phyloP scores from a whole-genome alignment of 2,113 vertebrate genomes.

The Psilopsiagon aurifrons region DNA sequence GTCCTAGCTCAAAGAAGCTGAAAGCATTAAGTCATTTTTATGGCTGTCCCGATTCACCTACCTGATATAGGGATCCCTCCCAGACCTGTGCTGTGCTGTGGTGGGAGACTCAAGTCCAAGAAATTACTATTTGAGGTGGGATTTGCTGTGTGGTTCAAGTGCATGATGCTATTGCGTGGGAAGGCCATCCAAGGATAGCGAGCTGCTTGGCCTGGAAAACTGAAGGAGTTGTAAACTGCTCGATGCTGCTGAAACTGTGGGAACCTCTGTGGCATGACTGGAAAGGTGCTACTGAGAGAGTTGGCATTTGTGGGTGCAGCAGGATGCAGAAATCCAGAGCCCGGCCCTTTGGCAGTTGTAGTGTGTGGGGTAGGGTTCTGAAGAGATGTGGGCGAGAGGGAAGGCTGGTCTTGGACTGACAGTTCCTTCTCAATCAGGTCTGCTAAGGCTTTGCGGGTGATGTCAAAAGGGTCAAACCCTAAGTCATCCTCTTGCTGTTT shows the following conservation, averaged over 20 bases:
- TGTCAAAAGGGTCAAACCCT: conserved; percentile 98
- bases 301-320: conserved; percentile 82
- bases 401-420: conserved; percentile 91
- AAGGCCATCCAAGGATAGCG: conserved; percentile 97
- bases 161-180: conserved; percentile 94
- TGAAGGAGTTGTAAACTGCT: conserved; percentile 95
- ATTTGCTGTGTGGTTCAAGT: conserved; percentile 92
- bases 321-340: conserved; percentile 84
- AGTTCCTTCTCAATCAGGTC: conserved; percentile 99
- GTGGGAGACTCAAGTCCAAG: conserved; percentile 95
- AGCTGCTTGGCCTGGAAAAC: conserved; percentile 89
- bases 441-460: conserved; percentile 98
- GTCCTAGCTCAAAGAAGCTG: conserved; percentile 39
- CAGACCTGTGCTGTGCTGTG: conserved; percentile 96
- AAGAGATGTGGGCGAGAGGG: conserved; percentile 80
- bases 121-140: conserved; percentile 97
- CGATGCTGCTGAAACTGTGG: conserved; percentile 95
- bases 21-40: conserved; percentile 57
- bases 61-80: conserved; percentile 99
- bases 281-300: conserved; percentile 87
- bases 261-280: conserved; percentile 89
- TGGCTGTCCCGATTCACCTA: conserved; percentile 72
- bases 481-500: conserved; percentile 98
- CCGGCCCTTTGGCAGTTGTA: conserved; percentile 84
- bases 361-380: conserved; percentile 83